Evolutionary conservation across 2,888 invertebrate species (phyloP).

Genomic region (Drosophila stalkeri): DNA sequence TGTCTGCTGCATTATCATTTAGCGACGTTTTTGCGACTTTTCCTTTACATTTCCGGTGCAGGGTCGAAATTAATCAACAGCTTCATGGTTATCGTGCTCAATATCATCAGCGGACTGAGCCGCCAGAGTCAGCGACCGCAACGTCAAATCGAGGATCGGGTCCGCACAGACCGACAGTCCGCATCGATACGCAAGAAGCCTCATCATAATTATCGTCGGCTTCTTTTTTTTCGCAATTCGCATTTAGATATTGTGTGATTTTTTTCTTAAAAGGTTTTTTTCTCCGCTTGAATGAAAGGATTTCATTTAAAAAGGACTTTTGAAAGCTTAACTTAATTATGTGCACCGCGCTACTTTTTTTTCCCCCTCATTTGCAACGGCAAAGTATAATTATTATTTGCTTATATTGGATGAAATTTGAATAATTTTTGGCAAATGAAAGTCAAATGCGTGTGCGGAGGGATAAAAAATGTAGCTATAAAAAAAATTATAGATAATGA

Average conservation of each 20-base stretch:
- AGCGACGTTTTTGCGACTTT: constrained; percentile 61
- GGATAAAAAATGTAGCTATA: not conserved
- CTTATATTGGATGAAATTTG: not conserved
- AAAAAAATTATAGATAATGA: not conserved
- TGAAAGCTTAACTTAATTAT: constrained; percentile 54
- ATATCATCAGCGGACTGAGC: constrained; percentile 41
- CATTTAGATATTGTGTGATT: constrained; percentile 10
- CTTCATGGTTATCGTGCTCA: constrained; percentile 68
- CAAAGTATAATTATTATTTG: constrained; percentile 3
- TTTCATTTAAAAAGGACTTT: constrained; percentile 53
- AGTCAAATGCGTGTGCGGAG: too few species aligned
- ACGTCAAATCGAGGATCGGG: constrained; percentile 8
- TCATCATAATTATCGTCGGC: constrained; percentile 76
- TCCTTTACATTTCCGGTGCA: constrained; percentile 75
- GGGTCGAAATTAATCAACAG: constrained; percentile 78
- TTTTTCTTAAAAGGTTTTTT: constrained; percentile 2
- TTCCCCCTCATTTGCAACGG: not conserved
- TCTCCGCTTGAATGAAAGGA: constrained; percentile 39
- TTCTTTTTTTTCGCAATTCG: constrained; percentile 29
- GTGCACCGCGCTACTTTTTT: not conserved
- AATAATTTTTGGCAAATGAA: not conserved
- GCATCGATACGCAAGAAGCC: constrained; percentile 36
- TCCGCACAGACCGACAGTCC: constrained; percentile 4
- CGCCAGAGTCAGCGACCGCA: constrained; percentile 58
- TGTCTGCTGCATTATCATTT: constrained; percentile 68